Percentiles rank a stretch among this genome's conserved stretches.
Evolutionary conservation across 2,797 vertebrate genomes (phyloP).

Genomic region (Takifugu rubripes): DNA sequence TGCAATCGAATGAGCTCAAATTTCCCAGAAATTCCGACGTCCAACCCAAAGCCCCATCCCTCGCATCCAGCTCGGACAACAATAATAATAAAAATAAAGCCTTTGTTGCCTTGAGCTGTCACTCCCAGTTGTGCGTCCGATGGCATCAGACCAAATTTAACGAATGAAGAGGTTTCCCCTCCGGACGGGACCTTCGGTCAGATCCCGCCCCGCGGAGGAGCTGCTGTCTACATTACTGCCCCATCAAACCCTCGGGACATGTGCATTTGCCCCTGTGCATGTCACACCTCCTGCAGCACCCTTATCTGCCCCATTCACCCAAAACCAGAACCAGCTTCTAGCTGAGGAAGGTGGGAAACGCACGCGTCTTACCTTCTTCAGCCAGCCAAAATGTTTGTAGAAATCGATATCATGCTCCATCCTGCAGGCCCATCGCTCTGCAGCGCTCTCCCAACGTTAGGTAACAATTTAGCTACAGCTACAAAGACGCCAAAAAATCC

Average conservation of each 20-base stretch:
- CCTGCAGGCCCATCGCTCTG: conserved; percentile 85
- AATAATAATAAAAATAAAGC: too few relatives aligned
- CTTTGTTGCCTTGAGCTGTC: too few relatives aligned
- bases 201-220: conserved; percentile 17
- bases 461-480: conserved; percentile 43
- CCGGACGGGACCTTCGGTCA: conserved; percentile 1
- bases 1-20: conserved; percentile 33
- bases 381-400: conserved; percentile 96
- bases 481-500: conserved; percentile 37
- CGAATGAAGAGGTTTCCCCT: conserved; percentile 11
- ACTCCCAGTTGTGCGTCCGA: too few relatives aligned
- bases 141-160: too few relatives aligned
- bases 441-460: conserved; percentile 64
- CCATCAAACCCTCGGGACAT: conserved; percentile 3
- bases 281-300: conserved; percentile 12
- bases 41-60: conserved; percentile 34
- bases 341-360: conserved; percentile 30
- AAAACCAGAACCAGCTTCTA: conserved; percentile 2
- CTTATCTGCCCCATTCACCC: conserved; percentile 12
- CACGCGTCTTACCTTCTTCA: conserved; percentile 89
- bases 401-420: conserved; percentile 98
- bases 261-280: background rate
- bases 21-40: conserved; percentile 42
- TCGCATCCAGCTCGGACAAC: conserved; percentile 12
- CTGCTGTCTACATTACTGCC: conserved; percentile 24